Base-by-base conservation (phyloP, 2,888 invertebrate species). In the Bembecia ichneumoniformis region DNA sequence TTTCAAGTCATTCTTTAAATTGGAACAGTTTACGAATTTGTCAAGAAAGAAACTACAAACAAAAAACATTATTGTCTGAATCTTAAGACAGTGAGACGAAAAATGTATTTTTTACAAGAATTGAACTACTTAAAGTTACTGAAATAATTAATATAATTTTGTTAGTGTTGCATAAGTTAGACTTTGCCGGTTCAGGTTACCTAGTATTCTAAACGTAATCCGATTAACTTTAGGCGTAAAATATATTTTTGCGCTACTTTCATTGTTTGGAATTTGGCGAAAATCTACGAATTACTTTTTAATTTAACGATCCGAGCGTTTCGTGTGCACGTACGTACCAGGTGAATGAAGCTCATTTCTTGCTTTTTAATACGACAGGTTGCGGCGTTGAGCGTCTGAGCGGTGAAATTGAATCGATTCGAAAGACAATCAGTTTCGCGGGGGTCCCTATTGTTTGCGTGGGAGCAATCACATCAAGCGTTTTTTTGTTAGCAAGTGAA, bases 391-490 rank as follows among this genome's bases (percentile, higher is more conserved):
- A 58, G 28, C 28, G 28, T 28, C 9, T 28, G 28, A 58, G 57
- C 55, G 66, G 81, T 71, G 82, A 82, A 82, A 83, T 67, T 63
- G 68, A 79, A 77, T 78, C 74, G 70, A 77, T 77, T 71, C 65
- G 55, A 59, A 70, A 76, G 68, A 76, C 75, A 79, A 78, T 79
- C 70, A 65, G 67, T 70, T 68, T 72, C 66, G 68, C 72, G 67
- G 66, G 71, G 64, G 68, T 70, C 64, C 71, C 77, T 71, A 82
- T 83, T 83, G 82, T 82, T 74, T 55, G 72, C 74, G 78, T 82
- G 82, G 75, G 82, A 82, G 70, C 67, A 68, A 74, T 75, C 69
- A 62, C 62, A 60, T 63, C 63, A 59, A 57, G 54, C 52, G 51
- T 64, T 53, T 65, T n/a, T 68, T 64, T 62, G 63, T 58, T 58